A percentile compares a stretch with the other conserved stretches of the same genome.
Conservation (phyloP, 2,797 vertebrate genomes). For the Melanogrammus aeglefinus region DNA sequence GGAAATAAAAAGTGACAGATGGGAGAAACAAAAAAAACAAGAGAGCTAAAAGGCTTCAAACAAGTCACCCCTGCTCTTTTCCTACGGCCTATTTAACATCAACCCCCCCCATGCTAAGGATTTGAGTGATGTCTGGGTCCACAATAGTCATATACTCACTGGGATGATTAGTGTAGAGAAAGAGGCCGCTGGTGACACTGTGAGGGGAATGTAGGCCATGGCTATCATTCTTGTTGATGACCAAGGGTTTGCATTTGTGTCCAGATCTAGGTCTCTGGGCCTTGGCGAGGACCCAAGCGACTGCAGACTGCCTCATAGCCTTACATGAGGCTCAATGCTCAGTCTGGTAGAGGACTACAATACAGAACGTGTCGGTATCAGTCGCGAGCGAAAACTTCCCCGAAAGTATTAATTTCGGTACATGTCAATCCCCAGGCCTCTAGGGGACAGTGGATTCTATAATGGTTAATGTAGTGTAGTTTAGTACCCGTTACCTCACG, state of each 20-base stretch:
- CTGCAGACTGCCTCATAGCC: slow-evolving; percentile 30
- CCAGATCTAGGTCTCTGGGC: slow-evolving; percentile 56
- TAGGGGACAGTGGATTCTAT: too few species aligned
- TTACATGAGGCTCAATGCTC: neutral
- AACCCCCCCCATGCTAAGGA: slow-evolving; percentile 11
- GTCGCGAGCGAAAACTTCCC: neutral
- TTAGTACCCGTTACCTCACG: too few species aligned
- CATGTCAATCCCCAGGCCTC: too few species aligned
- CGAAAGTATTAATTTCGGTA: neutral
- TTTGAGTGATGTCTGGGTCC: slow-evolving; percentile 62
- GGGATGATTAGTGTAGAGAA: slow-evolving; percentile 65
- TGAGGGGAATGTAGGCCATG: slow-evolving; percentile 62
- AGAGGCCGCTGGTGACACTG: slow-evolving; percentile 57
- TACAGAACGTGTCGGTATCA: neutral
- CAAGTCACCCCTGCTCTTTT: neutral
- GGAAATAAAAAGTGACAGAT: slow-evolving; percentile 30
- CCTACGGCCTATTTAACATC: neutral
- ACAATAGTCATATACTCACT: slow-evolving; percentile 62
- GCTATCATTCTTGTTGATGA: slow-evolving; percentile 39
- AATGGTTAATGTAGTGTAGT: too few species aligned
- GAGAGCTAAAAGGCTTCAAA: slow-evolving; percentile 28
- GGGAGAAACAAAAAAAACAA: slow-evolving; percentile 16
- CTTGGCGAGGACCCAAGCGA: slow-evolving; percentile 56
- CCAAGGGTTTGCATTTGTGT: slow-evolving; percentile 56
- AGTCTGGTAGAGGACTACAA: neutral